A percentile compares a stretch with the other conserved stretches of the same genome.
Evolutionary conservation across 2,888 invertebrate genomes (phyloP).

Genomic region (Clitarchus hookeri): DNA sequence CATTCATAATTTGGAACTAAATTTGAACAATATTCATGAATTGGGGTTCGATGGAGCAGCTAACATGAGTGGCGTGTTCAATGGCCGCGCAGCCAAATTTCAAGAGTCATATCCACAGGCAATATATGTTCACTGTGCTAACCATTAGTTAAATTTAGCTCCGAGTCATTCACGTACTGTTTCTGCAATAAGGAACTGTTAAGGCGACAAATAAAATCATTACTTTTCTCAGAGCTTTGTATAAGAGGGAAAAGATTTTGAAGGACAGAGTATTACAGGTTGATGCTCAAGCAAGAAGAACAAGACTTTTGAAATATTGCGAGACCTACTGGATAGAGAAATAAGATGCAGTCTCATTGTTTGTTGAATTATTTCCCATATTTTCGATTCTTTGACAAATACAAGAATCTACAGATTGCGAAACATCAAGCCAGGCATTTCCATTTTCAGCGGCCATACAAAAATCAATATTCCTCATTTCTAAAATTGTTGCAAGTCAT

Average conservation of each 20-base stretch:
- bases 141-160: conserved; percentile 19
- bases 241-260: not conserved
- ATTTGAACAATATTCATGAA: conserved; percentile 21
- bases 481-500: not conserved
- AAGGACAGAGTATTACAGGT: conserved; percentile 11
- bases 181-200: conserved; percentile 23
- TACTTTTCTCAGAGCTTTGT: not conserved
- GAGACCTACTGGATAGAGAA: conserved; percentile 16
- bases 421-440: not conserved
- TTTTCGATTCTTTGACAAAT: conserved; percentile 11
- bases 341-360: not conserved
- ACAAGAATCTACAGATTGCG: conserved; percentile 24
- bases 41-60: conserved; percentile 27
- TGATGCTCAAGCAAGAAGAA: conserved; percentile 15
- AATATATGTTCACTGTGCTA: conserved; percentile 25
- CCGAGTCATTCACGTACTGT: conserved; percentile 22
- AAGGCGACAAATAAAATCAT: conserved; percentile 15
- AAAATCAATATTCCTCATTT: not conserved
- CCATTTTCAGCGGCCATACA: not conserved
- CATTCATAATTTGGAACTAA: not conserved
- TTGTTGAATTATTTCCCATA: conserved; percentile 19
- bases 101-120: conserved; percentile 18
- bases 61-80: not conserved
- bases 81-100: conserved; percentile 24
- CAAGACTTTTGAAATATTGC: conserved; percentile 24